Evolutionary conservation across 2,888 invertebrate species (phyloP).

Genomic region (Aproaerema taeniolella): DNA sequence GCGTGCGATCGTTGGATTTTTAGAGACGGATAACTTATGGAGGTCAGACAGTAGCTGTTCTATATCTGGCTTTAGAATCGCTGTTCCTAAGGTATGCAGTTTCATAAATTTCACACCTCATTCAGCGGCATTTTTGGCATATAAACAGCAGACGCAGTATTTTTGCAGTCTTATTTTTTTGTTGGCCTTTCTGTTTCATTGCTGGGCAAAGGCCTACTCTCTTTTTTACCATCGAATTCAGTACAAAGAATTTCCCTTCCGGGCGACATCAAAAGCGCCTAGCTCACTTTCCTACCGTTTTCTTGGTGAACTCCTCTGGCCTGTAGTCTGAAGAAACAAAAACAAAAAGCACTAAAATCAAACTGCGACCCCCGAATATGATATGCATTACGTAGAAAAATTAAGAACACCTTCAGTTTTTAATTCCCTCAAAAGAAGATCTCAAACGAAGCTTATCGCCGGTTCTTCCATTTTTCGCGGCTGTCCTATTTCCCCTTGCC

Average conservation of each 20-base stretch:
- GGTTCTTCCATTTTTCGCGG: slow-evolving; percentile 56
- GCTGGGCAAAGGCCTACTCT: too few species aligned
- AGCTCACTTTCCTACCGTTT: background rate
- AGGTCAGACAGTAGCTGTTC: background rate
- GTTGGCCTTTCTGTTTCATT: too few species aligned
- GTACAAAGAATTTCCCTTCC: too few species aligned
- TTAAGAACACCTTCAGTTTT: background rate
- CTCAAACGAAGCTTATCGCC: slow-evolving; percentile 48
- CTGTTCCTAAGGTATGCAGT: background rate
- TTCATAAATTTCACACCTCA: background rate
- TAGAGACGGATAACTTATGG: too few species aligned
- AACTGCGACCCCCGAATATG: background rate
- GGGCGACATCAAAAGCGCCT: background rate
- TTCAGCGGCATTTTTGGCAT: too few species aligned
- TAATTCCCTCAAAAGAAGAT: slow-evolving; percentile 26
- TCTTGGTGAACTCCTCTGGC: background rate
- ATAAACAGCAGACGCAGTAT: too few species aligned
- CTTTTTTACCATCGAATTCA: too few species aligned
- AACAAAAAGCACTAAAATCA: background rate
- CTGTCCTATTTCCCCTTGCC: slow-evolving; percentile 68
- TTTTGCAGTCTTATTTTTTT: too few species aligned
- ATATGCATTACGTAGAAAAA: background rate
- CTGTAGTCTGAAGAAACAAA: background rate
- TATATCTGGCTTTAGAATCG: background rate
- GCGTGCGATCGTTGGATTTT: too few species aligned